phyloP scores from a whole-genome alignment of 1,140 invertebrate genomes.

The Microplitis demolitor region DNA sequence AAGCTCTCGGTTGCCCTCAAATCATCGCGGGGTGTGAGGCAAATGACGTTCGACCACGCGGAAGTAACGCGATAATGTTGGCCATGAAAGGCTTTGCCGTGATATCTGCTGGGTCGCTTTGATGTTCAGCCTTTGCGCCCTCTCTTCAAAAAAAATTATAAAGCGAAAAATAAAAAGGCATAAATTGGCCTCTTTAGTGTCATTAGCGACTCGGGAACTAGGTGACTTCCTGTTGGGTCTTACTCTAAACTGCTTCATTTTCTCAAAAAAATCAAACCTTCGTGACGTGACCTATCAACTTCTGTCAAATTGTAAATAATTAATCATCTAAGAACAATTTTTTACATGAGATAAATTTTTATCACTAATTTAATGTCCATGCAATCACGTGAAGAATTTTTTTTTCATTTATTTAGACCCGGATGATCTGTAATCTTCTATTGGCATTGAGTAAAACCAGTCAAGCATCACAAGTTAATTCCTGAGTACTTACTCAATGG shows the following conservation, averaged over 20 bases:
- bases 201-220: neutral
- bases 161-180: neutral
- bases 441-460: constrained; percentile 47
- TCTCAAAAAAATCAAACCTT: too few relatives aligned
- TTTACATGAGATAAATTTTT: neutral
- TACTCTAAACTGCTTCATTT: too few relatives aligned
- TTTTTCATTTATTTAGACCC: neutral
- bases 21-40: constrained; percentile 52
- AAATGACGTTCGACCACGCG: constrained; percentile 51
- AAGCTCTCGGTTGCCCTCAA: constrained; percentile 52
- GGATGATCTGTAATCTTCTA: constrained; percentile 35
- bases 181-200: neutral
- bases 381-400: neutral
- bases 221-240: neutral
- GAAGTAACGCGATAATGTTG: constrained; percentile 56
- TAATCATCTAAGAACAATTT: too few relatives aligned
- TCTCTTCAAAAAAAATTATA: neutral
- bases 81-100: constrained; percentile 46
- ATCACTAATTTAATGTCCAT: neutral
- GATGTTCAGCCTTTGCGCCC: constrained; percentile 42
- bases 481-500: constrained; percentile 39
- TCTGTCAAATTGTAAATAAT: too few relatives aligned
- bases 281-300: too few relatives aligned
- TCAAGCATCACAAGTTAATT: constrained; percentile 45
- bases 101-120: constrained; percentile 47